A percentile compares a stretch with the other conserved stretches of the same genome.
Conservation (phyloP, 2,888 invertebrate species). For the Agonopterix alstromeriana region DNA sequence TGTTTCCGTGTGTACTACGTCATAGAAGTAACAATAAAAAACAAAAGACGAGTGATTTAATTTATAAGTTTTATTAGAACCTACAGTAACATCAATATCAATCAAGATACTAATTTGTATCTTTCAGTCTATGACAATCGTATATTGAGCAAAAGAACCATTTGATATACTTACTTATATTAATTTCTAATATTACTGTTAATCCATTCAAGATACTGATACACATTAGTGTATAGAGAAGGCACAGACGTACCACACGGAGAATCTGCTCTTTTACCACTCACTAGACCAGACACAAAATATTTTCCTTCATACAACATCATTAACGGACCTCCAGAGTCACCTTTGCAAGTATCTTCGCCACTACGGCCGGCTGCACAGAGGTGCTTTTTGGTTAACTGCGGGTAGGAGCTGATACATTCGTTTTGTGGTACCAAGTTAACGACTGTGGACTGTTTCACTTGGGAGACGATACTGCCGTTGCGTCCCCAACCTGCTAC, state of each 20-base stretch:
- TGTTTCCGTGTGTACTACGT: too few relatives aligned
- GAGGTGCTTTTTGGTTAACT: conserved; percentile 42
- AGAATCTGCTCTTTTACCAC: conserved; percentile 58
- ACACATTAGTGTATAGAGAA: conserved; percentile 62
- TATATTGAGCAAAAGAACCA: not conserved
- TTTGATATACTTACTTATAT: too few relatives aligned
- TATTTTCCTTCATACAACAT: conserved; percentile 49
- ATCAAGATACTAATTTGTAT: too few relatives aligned
- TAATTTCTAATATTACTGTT: conserved; percentile 30
- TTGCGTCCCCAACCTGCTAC: conserved; percentile 66
- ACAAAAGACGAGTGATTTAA: too few relatives aligned
- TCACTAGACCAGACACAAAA: conserved; percentile 58
- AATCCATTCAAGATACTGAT: conserved; percentile 55
- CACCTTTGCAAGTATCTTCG: conserved; percentile 65
- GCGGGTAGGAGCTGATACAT: conserved; percentile 44
- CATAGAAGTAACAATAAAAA: too few relatives aligned
- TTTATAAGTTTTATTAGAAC: too few relatives aligned
- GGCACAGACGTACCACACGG: conserved; percentile 62
- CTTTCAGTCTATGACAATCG: not conserved
- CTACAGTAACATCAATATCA: too few relatives aligned
- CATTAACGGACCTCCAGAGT: conserved; percentile 67
- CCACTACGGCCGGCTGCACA: conserved; percentile 60
- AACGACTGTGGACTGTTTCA: conserved; percentile 59
- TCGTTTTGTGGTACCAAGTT: conserved; percentile 48
- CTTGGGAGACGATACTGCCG: conserved; percentile 40